Conservation (phyloP, 2,113 vertebrate genomes). For the Accipiter virgatus region DNA sequence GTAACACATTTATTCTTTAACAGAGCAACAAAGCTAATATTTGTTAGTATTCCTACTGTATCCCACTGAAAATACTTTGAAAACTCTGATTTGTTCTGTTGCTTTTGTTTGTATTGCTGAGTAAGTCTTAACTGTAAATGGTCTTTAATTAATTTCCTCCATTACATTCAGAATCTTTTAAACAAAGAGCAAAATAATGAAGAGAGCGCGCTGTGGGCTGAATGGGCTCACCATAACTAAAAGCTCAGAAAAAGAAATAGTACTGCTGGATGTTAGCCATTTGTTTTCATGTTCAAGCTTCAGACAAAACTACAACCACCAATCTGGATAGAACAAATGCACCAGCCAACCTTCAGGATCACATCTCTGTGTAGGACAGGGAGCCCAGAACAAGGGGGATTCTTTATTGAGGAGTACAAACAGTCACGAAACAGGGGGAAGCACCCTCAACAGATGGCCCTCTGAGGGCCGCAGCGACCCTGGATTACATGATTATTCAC, state of each 20-base stretch:
- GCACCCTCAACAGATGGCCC: background rate
- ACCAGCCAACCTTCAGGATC: background rate
- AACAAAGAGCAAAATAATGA: background rate
- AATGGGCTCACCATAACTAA: background rate
- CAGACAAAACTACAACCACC: background rate
- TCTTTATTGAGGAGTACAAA: background rate
- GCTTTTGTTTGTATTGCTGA: background rate
- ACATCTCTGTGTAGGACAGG: background rate
- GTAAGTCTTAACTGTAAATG: background rate
- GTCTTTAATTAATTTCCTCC: background rate
- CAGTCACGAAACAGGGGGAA: background rate
- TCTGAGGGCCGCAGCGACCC: background rate
- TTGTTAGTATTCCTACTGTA: background rate
- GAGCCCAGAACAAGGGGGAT: background rate
- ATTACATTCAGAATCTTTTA: background rate
- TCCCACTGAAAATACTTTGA: background rate
- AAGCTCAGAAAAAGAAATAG: background rate
- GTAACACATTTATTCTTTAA: background rate
- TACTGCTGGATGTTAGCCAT: background rate
- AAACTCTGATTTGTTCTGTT: background rate
- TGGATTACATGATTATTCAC: background rate
- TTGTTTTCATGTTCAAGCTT: background rate
- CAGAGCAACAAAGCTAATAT: background rate
- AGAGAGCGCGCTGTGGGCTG: rapidly evolving
- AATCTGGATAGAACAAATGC: background rate